Conservation (phyloP, 2,888 invertebrate genomes). For the Parnassius smintheus region DNA sequence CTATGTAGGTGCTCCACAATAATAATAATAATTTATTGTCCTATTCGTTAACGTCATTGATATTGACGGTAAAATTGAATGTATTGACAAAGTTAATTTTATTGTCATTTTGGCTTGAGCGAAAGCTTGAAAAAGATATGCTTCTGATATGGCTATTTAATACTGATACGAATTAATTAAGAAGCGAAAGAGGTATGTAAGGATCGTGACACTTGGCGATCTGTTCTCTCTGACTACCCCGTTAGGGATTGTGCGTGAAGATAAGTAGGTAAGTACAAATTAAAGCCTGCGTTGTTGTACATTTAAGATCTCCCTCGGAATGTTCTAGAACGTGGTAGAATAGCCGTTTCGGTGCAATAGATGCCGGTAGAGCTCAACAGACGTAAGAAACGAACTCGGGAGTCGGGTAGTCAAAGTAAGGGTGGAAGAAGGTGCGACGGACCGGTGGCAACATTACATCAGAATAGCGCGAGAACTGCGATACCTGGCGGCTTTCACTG, state of each 20-base stretch:
- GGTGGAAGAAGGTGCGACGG: constrained; percentile 64
- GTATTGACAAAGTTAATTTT: constrained; percentile 58
- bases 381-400: constrained; percentile 63
- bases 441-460: constrained; percentile 68
- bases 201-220: too few relatives aligned
- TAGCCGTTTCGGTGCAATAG: constrained; percentile 35
- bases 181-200: too few relatives aligned
- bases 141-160: constrained; percentile 68
- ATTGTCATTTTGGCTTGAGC: constrained; percentile 66
- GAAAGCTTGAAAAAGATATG: constrained; percentile 69
- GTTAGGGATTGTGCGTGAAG: too few relatives aligned
- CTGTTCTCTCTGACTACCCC: too few relatives aligned
- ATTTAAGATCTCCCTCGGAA: constrained; percentile 40
- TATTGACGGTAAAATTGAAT: constrained; percentile 64
- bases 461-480: constrained; percentile 75
- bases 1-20: too few relatives aligned
- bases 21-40: constrained; percentile 63
- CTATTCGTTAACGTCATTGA: constrained; percentile 49
- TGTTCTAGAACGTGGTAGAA: constrained; percentile 47
- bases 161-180: constrained; percentile 53
- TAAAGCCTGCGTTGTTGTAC: constrained; percentile 64
- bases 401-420: constrained; percentile 58
- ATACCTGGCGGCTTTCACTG: constrained; percentile 67
- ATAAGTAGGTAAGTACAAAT: too few relatives aligned
- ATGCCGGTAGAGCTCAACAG: constrained; percentile 54